Evolutionary conservation across 2,113 vertebrate genomes (phyloP), one percentile per base, ranked within the genome.

Genomic region (Mastomys coucha): DNA sequence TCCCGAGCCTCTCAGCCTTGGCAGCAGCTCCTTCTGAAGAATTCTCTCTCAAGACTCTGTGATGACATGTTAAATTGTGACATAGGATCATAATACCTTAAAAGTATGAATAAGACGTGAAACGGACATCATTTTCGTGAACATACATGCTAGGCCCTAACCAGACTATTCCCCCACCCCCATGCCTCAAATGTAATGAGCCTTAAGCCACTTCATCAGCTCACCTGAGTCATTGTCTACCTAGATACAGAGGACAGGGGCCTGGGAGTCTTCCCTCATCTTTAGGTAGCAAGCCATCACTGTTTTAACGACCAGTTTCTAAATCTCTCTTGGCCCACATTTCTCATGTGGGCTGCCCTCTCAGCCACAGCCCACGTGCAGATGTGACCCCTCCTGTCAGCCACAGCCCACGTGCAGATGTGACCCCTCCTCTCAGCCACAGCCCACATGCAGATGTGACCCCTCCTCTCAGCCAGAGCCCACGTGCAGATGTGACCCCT

Each of bases 231-330:
- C 39, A 31, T 26, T n/a, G 80, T 33, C 24, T 56, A 91, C 7
- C 36, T 19, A 70, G 69, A n/a, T 93, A 9, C n/a, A 7, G 1
- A 88, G 93, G 13, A 10, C 19, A 86, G 51, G 85, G 76, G 78
- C 20, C 26, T 49, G 63, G 42, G 53, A 42, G 14, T 89, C 72
- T 96, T 72, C 77, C 10, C 45, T 89, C 17, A 42, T 31, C 33
- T 88, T 96, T 75, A 49, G 39, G 60, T 76, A 86, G 39, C 72
- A 84, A 94, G 28, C 19, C 86, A 94, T 85, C 60, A 80, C 60
- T 20, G 28, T 53, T 88, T 42, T 69, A 45, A 45, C 19, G 11
- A 65, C 45, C 63, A n/a, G 58, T 63, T 89, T 91, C 49, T 76
- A 75, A 89, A 65, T 67, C 60, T 84, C 75, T 80, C 89, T 85